Conservation (phyloP, 2,888 invertebrate genomes). For the Harpalus rufipes region DNA sequence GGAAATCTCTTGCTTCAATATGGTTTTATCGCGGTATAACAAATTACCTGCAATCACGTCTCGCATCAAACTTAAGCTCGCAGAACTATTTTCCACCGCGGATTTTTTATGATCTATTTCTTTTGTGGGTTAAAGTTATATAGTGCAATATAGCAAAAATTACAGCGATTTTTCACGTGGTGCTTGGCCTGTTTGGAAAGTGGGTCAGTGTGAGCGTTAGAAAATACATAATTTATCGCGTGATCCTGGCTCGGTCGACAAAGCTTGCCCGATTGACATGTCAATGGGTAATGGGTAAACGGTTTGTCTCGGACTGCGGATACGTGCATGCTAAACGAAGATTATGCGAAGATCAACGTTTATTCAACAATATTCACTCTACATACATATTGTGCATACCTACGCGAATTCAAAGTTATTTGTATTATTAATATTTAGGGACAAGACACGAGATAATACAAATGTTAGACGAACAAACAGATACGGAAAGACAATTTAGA, state of each 20-base stretch:
- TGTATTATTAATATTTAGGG: no score
- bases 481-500: no score
- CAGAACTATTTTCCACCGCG: slow-evolving; percentile 17
- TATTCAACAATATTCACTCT: background rate
- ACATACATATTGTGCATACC: background rate
- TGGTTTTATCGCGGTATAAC: slow-evolving; percentile 26
- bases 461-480: no score
- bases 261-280: slow-evolving; percentile 27
- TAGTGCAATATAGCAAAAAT: slow-evolving; percentile 49
- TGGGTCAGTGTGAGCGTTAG: slow-evolving; percentile 45
- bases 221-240: slow-evolving; percentile 56
- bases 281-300: slow-evolving; percentile 51
- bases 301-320: slow-evolving; percentile 34
- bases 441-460: no score
- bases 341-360: slow-evolving; percentile 35
- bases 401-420: no score
- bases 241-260: slow-evolving; percentile 38
- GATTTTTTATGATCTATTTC: slow-evolving; percentile 47
- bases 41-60: slow-evolving; percentile 31
- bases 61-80: slow-evolving; percentile 20
- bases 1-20: slow-evolving; percentile 22
- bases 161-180: slow-evolving; percentile 47
- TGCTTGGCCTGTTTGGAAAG: slow-evolving; percentile 31
- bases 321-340: slow-evolving; percentile 20
- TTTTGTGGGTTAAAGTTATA: slow-evolving; percentile 47